These are phyloP conservation scores for Geodia barretti DNA, from an alignment of 37 sponge, comb jelly and placozoan species.

Conservation along the genomic window DNA sequence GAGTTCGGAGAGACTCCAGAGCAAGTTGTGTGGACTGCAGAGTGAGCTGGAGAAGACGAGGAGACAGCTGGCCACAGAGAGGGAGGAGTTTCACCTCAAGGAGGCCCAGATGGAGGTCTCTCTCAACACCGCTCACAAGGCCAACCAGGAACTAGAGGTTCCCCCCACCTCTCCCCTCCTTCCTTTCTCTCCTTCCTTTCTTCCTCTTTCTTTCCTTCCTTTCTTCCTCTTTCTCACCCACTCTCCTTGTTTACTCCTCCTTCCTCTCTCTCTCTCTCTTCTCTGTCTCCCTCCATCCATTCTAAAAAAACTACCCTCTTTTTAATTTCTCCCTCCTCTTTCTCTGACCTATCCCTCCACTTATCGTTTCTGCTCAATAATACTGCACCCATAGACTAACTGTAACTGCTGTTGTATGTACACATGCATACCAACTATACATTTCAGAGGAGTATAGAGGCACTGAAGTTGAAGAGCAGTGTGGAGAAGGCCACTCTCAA, in stretches of 20 bases:
- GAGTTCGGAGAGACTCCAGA: conserved; percentile 29
- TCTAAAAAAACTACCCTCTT: too few species aligned
- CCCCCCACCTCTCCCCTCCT: not conserved
- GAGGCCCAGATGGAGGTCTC: conserved; percentile 45
- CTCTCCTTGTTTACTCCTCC: not conserved
- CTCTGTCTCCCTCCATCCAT: too few species aligned
- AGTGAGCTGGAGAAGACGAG: conserved; percentile 47
- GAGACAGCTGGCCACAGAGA: conserved; percentile 12
- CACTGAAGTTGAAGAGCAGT: conserved; percentile 68
- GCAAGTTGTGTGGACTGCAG: conserved; percentile 49
- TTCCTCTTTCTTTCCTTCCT: too few species aligned
- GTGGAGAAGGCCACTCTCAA: conserved; percentile 78
- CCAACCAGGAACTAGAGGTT: conserved; percentile 68
- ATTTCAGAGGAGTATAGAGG: conserved; percentile 73
- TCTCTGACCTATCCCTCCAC: too few species aligned
- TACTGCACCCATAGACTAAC: too few species aligned
- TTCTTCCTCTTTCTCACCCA: too few species aligned
- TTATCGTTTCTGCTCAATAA: too few species aligned
- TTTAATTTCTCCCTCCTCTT: too few species aligned
- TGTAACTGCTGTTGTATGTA: too few species aligned
- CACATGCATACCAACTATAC: not conserved
- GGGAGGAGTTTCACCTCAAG: conserved; percentile 39
- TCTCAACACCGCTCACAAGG: conserved; percentile 54
- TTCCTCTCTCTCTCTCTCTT: too few species aligned
- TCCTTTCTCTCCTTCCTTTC: not conserved